Conservation (phyloP, 2,888 invertebrate species). For the Antheraea assamensis region DNA sequence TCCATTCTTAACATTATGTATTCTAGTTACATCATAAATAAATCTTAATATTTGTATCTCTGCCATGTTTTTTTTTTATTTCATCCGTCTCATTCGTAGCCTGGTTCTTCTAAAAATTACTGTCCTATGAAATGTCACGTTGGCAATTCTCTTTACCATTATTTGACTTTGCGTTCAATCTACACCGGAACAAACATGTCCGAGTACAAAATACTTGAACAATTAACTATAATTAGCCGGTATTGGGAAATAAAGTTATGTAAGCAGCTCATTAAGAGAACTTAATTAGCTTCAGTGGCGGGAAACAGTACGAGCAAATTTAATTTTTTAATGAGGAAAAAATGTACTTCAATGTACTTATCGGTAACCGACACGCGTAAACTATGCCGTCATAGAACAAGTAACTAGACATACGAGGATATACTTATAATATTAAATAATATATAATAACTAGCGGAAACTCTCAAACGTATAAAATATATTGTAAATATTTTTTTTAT, state of each 20-base stretch:
- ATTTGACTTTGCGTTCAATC: constrained; percentile 1
- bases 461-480: too few relatives aligned
- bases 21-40: too few relatives aligned
- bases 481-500: too few relatives aligned
- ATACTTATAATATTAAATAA: not conserved
- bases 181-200: not conserved
- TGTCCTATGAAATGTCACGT: not conserved
- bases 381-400: not conserved
- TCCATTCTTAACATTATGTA: too few relatives aligned
- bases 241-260: constrained; percentile 7
- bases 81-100: too few relatives aligned
- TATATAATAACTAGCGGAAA: not conserved
- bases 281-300: constrained; percentile 11
- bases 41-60: too few relatives aligned
- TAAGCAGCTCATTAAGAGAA: constrained; percentile 18
- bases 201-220: not conserved
- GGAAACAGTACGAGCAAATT: constrained; percentile 13
- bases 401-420: not conserved
- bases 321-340: constrained; percentile 15
- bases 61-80: too few relatives aligned
- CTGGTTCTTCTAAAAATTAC: not conserved
- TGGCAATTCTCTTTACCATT: not conserved
- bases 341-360: not conserved
- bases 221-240: constrained; percentile 17
- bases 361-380: not conserved